Base-by-base conservation (phyloP, 2,113 vertebrate species). In the Merops nubicus region DNA sequence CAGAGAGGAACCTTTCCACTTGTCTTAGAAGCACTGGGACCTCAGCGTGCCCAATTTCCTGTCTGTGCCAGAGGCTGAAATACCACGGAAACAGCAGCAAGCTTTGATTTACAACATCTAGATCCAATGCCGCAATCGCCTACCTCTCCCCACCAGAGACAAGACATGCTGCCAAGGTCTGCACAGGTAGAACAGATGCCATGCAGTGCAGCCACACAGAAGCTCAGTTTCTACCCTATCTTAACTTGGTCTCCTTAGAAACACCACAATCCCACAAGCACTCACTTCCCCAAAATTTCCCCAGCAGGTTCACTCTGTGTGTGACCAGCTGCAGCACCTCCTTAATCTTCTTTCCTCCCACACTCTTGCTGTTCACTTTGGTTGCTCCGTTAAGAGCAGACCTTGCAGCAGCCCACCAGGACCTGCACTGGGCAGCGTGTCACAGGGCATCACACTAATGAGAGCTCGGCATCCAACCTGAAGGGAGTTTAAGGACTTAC, bases 181-280 rank as follows among this genome's bases (percentile, higher is more conserved):
- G 15, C 9, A 14, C 15, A 65, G 85, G 90, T 88, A 88, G 54
- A 63, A 54, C 36, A 84, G 72, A 60, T 8, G 76, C 89, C 96
- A 97, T 96, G 96, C 96, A 97, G 60, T 40, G 82, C 95, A 93
- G 87, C 90, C 81, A 85, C 69, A 50, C 53, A 73, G 54, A 34
- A 95, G 96, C 95, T 84, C 84, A 28, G 38, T 43, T 59, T 54
- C 82, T 79, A 42, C 40, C 48, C 38, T 78, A 9, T 47, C 67
- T 78, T 68, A 63, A 76, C 65, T 12, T 56, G 36, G 22, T 75
- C 63, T 62, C 62, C 81, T 75, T 73, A 80, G 42, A 47, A 88
- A 74, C 62, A 88, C 40, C 19, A 59, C 74, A 42, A 8, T 22
- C 45, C 47, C 85, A 82, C 31, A 51, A 69, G 77, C 62, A 54